Evolutionary conservation across 2,797 vertebrate species (phyloP).

Genomic region (Syncerus caffer): DNA sequence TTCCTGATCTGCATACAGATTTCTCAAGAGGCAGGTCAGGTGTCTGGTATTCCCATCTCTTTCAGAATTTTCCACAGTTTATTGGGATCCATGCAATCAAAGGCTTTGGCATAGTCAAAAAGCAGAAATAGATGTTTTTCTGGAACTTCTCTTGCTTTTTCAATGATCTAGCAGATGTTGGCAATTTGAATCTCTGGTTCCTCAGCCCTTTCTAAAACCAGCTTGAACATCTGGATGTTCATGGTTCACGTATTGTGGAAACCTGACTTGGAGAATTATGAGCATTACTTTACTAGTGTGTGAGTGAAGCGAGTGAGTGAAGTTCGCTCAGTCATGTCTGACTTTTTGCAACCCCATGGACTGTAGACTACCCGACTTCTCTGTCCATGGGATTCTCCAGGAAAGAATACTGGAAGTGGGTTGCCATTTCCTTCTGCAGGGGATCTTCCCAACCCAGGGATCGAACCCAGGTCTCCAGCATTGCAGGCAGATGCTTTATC

Average conservation of each 20-base stretch:
- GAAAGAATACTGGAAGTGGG: too few species aligned
- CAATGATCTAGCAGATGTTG: background rate
- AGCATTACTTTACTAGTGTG: background rate
- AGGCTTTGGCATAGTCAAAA: background rate
- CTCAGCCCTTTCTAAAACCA: background rate
- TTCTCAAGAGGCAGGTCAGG: background rate
- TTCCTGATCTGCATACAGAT: background rate
- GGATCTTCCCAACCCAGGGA: too few species aligned
- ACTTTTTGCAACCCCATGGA: too few species aligned
- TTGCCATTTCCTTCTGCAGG: too few species aligned
- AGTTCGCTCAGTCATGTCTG: fast-evolving
- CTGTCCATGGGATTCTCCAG: too few species aligned
- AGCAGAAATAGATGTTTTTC: background rate
- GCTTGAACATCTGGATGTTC: too few species aligned
- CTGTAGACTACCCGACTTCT: too few species aligned
- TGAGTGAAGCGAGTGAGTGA: background rate
- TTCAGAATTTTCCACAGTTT: background rate
- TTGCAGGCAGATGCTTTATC: too few species aligned
- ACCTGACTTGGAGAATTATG: background rate
- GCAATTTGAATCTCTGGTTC: background rate
- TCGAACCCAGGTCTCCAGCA: too few species aligned
- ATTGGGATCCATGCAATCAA: fast-evolving
- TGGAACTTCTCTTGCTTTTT: background rate
- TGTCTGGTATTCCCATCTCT: background rate
- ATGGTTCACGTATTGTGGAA: background rate